These are phyloP conservation scores for Trinectes maculatus DNA, from an alignment of 2,113 vertebrate genomes.

Conservation along the genomic window DNA sequence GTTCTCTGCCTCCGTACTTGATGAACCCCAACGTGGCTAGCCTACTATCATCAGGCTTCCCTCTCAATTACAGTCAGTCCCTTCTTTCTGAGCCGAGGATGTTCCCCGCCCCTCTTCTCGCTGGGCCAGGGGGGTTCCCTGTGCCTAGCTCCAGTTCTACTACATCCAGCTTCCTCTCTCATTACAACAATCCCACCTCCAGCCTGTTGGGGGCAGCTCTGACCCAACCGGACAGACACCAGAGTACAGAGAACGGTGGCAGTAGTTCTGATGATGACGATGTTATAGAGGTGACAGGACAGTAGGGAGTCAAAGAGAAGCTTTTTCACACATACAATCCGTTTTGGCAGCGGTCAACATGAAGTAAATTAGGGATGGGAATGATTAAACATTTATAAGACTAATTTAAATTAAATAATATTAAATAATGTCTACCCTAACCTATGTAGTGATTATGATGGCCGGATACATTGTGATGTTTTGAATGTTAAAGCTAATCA, in stretches of 20 bases:
- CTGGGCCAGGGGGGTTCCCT: slow-evolving; percentile 84
- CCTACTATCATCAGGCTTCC: slow-evolving; percentile 88
- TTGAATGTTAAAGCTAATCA: neutral
- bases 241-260: slow-evolving; percentile 87
- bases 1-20: slow-evolving; percentile 90
- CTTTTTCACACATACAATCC: slow-evolving; percentile 8
- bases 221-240: slow-evolving; percentile 84
- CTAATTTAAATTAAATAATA: neutral
- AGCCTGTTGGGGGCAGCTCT: slow-evolving; percentile 90
- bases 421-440: neutral
- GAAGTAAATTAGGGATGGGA: slow-evolving; percentile 42
- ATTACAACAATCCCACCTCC: slow-evolving; percentile 87
- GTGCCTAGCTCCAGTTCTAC: slow-evolving; percentile 83
- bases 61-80: slow-evolving; percentile 91
- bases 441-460: neutral
- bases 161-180: slow-evolving; percentile 86
- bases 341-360: slow-evolving; percentile 2
- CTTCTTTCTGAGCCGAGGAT: slow-evolving; percentile 88
- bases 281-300: slow-evolving; percentile 96
- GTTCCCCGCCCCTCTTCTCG: slow-evolving; percentile 70
- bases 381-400: slow-evolving; percentile 10
- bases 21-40: slow-evolving; percentile 91
- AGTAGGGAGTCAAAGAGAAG: slow-evolving; percentile 76
- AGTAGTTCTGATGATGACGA: slow-evolving; percentile 98
- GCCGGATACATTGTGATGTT: neutral